Evolutionary conservation across 2,797 vertebrate species (phyloP).

Genomic region (Phrynocephalus vlangalii): DNA sequence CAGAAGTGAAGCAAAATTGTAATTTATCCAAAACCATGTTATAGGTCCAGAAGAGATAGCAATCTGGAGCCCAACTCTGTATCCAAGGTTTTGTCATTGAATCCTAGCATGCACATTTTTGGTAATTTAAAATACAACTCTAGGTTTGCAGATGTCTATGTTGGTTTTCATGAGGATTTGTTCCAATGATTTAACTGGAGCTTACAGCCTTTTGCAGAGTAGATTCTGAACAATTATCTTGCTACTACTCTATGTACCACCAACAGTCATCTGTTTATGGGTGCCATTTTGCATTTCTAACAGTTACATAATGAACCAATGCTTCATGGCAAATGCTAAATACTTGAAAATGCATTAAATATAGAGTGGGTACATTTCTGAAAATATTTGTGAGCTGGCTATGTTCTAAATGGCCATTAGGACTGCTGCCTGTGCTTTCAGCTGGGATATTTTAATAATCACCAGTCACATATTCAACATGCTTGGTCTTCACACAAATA

Average conservation of each 20-base stretch:
- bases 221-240: constrained; percentile 30
- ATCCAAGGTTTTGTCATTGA: constrained; percentile 4
- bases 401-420: constrained; percentile 49
- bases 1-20: constrained; percentile 7
- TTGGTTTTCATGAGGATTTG: rapidly evolving
- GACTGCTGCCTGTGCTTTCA: constrained; percentile 18
- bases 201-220: background rate
- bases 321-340: constrained; percentile 31
- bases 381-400: background rate
- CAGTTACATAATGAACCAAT: constrained; percentile 8
- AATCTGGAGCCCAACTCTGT: background rate
- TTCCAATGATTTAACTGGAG: constrained; percentile 1
- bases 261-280: constrained; percentile 31
- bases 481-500: constrained; percentile 38
- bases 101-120: background rate
- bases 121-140: rapidly evolving
- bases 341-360: constrained; percentile 25
- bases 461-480: constrained; percentile 19
- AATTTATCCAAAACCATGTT: background rate
- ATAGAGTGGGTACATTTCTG: background rate
- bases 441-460: constrained; percentile 33
- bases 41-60: background rate
- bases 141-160: rapidly evolving
- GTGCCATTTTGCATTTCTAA: constrained; percentile 17
- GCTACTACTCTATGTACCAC: background rate